phyloP scores from a whole-genome alignment of 2,888 invertebrate genomes.

The Brenthis hecate region DNA sequence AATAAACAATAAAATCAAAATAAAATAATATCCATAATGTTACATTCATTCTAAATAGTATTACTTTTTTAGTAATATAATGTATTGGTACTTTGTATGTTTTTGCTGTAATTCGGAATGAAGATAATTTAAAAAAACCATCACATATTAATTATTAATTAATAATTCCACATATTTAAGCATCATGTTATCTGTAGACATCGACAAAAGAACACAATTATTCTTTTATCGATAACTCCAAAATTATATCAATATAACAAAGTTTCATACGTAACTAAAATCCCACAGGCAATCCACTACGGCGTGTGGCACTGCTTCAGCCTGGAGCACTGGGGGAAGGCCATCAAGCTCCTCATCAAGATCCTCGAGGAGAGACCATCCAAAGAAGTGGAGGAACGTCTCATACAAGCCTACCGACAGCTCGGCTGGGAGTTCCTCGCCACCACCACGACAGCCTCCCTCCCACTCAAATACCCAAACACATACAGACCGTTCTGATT shows the following conservation, averaged over 20 bases:
- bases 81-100: no score
- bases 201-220: background rate
- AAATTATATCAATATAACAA: no score
- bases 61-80: no score
- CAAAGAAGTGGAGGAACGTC: slow-evolving; percentile 87
- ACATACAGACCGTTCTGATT: slow-evolving; percentile 87
- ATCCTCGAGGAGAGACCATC: slow-evolving; percentile 91
- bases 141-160: no score
- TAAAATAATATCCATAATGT: no score
- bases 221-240: no score
- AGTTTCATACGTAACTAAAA: background rate
- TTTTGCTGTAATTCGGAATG: no score
- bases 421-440: slow-evolving; percentile 89
- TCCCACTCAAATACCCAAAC: slow-evolving; percentile 87
- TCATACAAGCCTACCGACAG: slow-evolving; percentile 83
- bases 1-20: no score
- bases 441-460: slow-evolving; percentile 75
- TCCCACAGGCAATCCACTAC: slow-evolving; percentile 86
- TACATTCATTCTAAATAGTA: no score
- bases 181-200: background rate
- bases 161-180: no score
- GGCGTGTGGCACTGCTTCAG: slow-evolving; percentile 91
- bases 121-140: no score
- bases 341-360: slow-evolving; percentile 88
- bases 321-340: slow-evolving; percentile 90